A percentile compares a stretch with the other conserved stretches of the same genome.
phyloP scores from a whole-genome alignment of 2,888 invertebrate genomes.

The Hyppa rectilinea region DNA sequence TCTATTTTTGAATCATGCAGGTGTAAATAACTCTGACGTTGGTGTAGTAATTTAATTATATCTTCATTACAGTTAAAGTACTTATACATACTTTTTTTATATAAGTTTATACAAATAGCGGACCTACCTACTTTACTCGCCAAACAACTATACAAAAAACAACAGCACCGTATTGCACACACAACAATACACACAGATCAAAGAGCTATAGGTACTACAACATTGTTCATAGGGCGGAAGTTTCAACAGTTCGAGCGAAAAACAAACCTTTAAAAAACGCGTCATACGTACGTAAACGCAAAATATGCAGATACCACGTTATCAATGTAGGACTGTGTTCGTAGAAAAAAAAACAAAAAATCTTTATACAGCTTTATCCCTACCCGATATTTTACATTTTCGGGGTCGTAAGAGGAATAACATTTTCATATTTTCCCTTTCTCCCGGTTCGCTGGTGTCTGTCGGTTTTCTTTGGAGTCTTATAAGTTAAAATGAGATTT shows the following conservation, averaged over 20 bases:
- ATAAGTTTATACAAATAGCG: too few species aligned
- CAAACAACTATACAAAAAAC: slow-evolving; percentile 25
- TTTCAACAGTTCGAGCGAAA: slow-evolving; percentile 14
- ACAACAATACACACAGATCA: slow-evolving; percentile 41
- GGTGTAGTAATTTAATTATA: too few species aligned
- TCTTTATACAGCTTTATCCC: slow-evolving; percentile 59
- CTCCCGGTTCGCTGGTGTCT: slow-evolving; percentile 40
- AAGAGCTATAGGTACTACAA: slow-evolving; percentile 37
- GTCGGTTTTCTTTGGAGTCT: slow-evolving; percentile 33
- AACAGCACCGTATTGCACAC: slow-evolving; percentile 24
- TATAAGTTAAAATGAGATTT: slow-evolving; percentile 44
- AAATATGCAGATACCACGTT: slow-evolving; percentile 63
- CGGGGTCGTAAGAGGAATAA: slow-evolving; percentile 65
- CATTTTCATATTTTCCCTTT: slow-evolving; percentile 66
- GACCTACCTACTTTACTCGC: neutral
- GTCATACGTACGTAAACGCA: slow-evolving; percentile 52
- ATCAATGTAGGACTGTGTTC: slow-evolving; percentile 65
- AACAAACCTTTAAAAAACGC: slow-evolving; percentile 39
- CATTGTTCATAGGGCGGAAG: slow-evolving; percentile 22
- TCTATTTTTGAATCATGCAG: too few species aligned
- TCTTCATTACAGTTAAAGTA: too few species aligned
- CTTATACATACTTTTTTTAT: too few species aligned
- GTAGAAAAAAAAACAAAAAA: slow-evolving; percentile 64
- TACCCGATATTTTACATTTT: slow-evolving; percentile 67
- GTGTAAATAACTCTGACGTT: too few species aligned